Evolutionary conservation across 2,113 vertebrate genomes (phyloP).

Genomic region (Peromyscus leucopus): DNA sequence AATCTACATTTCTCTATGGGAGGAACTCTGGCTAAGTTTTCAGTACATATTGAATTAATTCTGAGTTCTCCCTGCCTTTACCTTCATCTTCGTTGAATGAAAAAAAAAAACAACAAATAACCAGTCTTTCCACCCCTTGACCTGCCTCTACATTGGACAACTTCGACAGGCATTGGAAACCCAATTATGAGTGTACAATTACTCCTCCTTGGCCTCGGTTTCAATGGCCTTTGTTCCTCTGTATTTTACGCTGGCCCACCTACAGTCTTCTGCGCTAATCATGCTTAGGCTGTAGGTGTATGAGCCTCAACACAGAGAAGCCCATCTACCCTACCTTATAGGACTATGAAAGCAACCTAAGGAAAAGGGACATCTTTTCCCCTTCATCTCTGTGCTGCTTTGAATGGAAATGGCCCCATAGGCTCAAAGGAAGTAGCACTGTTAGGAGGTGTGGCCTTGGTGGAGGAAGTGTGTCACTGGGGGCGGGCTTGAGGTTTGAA

Average conservation of each 20-base stretch:
- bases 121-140: too few relatives aligned
- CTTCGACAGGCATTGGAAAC: not conserved
- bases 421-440: not conserved
- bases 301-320: not conserved
- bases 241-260: not conserved
- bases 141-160: not conserved
- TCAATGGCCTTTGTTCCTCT: not conserved
- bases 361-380: not conserved
- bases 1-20: not conserved
- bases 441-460: not conserved
- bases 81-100: not conserved
- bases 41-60: not conserved
- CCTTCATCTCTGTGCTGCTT: not conserved
- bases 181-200: too few relatives aligned
- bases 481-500: not conserved
- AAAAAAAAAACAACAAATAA: not conserved
- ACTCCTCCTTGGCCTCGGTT: not conserved
- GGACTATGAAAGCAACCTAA: conserved; percentile 2
- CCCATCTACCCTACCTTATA: not conserved
- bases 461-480: not conserved
- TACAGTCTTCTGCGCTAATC: not conserved
- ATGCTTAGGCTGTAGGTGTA: not conserved
- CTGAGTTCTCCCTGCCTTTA: not conserved
- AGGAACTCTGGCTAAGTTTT: not conserved
- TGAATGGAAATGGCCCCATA: not conserved